Percentiles rank a stretch among this genome's conserved stretches.
phyloP scores from a whole-genome alignment of 2,113 vertebrate genomes.

The Taxidea taxus region DNA sequence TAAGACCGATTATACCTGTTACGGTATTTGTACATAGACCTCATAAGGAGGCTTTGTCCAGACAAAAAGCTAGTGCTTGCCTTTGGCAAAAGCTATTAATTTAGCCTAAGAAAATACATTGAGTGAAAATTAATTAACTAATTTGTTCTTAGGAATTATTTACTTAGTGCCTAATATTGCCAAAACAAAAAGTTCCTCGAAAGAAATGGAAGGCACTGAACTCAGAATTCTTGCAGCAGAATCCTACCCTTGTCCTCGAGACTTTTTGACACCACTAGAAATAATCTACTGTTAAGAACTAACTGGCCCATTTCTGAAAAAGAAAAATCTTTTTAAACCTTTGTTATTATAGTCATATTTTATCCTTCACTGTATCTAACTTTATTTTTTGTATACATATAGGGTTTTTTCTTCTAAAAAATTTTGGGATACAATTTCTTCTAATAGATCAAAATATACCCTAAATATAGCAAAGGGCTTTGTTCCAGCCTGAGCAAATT shows the following conservation, averaged over 20 bases:
- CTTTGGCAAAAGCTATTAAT: not conserved
- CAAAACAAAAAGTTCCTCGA: not conserved
- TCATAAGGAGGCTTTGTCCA: not conserved
- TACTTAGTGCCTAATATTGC: not conserved
- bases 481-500: too few species aligned
- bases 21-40: not conserved
- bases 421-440: too few species aligned
- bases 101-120: not conserved
- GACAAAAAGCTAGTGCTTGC: not conserved
- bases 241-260: not conserved
- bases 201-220: not conserved
- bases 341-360: too few species aligned
- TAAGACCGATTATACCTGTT: not conserved
- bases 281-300: not conserved
- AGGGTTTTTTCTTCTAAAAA: too few species aligned
- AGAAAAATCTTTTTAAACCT: too few species aligned
- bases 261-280: not conserved
- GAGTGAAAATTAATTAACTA: not conserved
- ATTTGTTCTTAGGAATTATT: conserved; percentile 9
- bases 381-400: too few species aligned
- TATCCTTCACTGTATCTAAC: too few species aligned
- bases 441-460: too few species aligned
- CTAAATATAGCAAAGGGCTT: too few species aligned
- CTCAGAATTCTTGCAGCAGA: not conserved
- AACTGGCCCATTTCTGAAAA: not conserved